Percentiles rank a stretch among this genome's conserved stretches.
Evolutionary conservation across 2,113 vertebrate genomes (phyloP).

Genomic region (Ascaphus truei): DNA sequence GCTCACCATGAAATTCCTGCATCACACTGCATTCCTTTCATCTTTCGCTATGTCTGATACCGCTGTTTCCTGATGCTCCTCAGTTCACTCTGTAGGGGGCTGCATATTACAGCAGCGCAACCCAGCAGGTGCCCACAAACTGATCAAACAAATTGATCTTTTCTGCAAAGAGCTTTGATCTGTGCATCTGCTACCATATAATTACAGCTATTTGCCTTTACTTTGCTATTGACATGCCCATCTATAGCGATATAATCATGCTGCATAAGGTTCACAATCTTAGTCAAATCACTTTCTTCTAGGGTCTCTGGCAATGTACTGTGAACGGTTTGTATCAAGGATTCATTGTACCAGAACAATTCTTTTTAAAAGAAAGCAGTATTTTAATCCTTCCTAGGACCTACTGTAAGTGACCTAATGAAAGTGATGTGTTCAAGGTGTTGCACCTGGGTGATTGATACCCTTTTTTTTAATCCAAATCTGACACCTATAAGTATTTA

Average conservation of each 20-base stretch:
- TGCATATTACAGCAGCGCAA: slow-evolving; percentile 28
- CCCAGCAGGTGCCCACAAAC: slow-evolving; percentile 6
- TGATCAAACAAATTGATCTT: slow-evolving; percentile 32
- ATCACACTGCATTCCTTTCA: neutral
- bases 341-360: neutral
- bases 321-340: neutral
- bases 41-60: neutral
- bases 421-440: neutral
- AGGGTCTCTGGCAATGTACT: neutral
- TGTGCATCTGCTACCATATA: slow-evolving; percentile 22
- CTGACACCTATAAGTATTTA: no score
- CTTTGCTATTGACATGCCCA: slow-evolving; percentile 5
- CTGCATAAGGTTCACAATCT: neutral
- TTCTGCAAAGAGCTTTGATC: slow-evolving; percentile 30
- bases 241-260: slow-evolving; percentile 13
- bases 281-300: neutral
- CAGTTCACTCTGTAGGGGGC: neutral
- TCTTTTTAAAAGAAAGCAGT: neutral
- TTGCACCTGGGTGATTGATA: no score
- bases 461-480: no score
- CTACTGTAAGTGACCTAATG: neutral
- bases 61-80: neutral
- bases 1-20: neutral
- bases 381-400: neutral
- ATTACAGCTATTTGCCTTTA: slow-evolving; percentile 20